Evolutionary conservation across 2,888 invertebrate species (phyloP), one percentile per base, ranked within the genome.

Genomic region (Ptychoptera contaminata): DNA sequence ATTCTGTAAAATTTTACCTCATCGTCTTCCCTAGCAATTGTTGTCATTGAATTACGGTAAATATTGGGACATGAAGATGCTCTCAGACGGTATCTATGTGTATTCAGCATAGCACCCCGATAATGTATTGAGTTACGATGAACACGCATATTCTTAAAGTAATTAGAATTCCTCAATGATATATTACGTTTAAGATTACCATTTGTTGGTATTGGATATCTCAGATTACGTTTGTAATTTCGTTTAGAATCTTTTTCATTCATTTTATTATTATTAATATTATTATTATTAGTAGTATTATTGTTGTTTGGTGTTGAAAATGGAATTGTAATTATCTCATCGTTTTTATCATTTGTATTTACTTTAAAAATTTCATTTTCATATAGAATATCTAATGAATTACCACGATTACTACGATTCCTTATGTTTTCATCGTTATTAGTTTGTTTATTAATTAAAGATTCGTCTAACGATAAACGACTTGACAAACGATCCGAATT

Each of bases 1-100:
- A 34, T 40, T 41, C 32, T 37, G 43, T 37, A 9, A 38, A 44
- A 29, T 60, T 63, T 67, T 63, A 85, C 85, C 72, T 84, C 82
- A 58, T 76, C 73, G 56, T 76, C 76, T 56, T 83, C 80, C 52
- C 79, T 79, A 40, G 79, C 77, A 43, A 88, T 74, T 3, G 85
- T 83, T 40, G 83, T 82, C 82, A 87, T 86, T n/a, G 86, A 87
- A 59, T 86, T 86, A 54, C 83, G 75, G 58, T 79, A 87, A 55
- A 93, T 87, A 64, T 93, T 83, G 0, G 93, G 93, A 61, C 92
- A 92, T 38, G 91, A 91, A 2, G 86, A 87, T 1, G 91, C 88
- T 49, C 83, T 73, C 47, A 90, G 65, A 44, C 80, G 73, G 62
- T 90, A 90, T 50, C 82, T 77, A 55, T 81, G 80, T 46, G 83